Base-by-base conservation (phyloP, 2,113 vertebrate genomes). In the Campylorhamphus procurvoides region DNA sequence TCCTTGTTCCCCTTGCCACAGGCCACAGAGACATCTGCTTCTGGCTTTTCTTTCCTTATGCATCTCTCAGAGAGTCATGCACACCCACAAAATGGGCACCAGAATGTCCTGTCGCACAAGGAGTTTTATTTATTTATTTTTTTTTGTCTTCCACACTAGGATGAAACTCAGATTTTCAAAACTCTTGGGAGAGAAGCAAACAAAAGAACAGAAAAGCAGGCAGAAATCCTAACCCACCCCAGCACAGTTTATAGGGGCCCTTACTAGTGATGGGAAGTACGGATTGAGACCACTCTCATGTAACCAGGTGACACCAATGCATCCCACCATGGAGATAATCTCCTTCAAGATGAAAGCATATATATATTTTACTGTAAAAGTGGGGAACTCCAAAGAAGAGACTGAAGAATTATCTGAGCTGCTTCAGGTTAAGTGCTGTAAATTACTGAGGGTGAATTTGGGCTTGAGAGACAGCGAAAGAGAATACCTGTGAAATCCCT, bases 1-100 rank as follows among this genome's bases (percentile, higher is more conserved):
- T 47, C 87, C 80, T 91, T 15, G 14, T 44, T 84, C 23, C 42
- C 75, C 83, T 95, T 18, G 9, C 95, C 67, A 71, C 90, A 94
- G 85, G 80, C 94, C 83, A 94, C 50, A 52, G 78, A 89, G 39
- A 93, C 94, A 96, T 90, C 84, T 93, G 91, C 75, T 93, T n/a
- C 88, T 90, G 69, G 55, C 87, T 47, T 40, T 85, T 53, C 75
- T 60, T 28, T 7, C 66, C 89, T 72, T 66, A 35, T 3, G 2
- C 59, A 59, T 79, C 87, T 78, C 91, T 89, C 18, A 16, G 39
- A 60, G 8, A 50, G 62, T 35, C 75, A 53, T 76, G 75, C 84
- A 83, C 85, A 73, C 37, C 64, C 95, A 92, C 39, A 40, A 42
- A 46, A 91, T 0, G 71, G 74, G 89, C 84, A 93, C 77, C 78